These are phyloP conservation scores for Wiebesia pumilae DNA, from an alignment of 1,140 invertebrate genomes.

Conservation along the genomic window DNA sequence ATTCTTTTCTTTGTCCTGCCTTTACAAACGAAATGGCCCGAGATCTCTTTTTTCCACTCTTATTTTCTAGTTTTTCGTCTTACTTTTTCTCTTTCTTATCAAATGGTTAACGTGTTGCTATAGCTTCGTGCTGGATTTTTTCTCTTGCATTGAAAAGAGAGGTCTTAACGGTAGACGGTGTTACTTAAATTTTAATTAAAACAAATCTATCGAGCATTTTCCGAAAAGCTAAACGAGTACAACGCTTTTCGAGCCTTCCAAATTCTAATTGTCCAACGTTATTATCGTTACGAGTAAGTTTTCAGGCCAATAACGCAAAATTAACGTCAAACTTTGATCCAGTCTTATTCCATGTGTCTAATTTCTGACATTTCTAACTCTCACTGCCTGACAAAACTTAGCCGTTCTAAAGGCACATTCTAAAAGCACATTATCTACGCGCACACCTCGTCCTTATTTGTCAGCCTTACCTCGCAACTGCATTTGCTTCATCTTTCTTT, in stretches of 20 bases:
- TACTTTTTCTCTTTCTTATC: background rate
- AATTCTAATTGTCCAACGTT: no score
- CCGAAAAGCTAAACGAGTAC: no score
- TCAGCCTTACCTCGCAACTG: conserved; percentile 6
- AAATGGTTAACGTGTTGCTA: background rate
- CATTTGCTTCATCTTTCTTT: background rate
- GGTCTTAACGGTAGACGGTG: background rate
- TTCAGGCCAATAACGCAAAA: no score
- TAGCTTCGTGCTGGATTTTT: background rate
- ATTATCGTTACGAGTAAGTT: no score
- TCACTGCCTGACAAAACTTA: no score
- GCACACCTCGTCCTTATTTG: background rate
- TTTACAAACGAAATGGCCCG: background rate
- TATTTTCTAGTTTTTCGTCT: background rate
- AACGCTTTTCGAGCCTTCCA: no score
- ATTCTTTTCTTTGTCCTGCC: no score
- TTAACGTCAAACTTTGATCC: no score
- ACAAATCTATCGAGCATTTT: no score
- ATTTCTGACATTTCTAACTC: no score
- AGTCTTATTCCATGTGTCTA: no score
- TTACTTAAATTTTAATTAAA: background rate
- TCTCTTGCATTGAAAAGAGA: background rate
- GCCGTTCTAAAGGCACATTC: no score
- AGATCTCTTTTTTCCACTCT: conserved; percentile 7
- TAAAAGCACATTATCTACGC: background rate